Percentiles rank a stretch among this genome's conserved stretches.
Conservation (phyloP, 2,113 vertebrate genomes). For the Plecturocebus donacophilus region DNA sequence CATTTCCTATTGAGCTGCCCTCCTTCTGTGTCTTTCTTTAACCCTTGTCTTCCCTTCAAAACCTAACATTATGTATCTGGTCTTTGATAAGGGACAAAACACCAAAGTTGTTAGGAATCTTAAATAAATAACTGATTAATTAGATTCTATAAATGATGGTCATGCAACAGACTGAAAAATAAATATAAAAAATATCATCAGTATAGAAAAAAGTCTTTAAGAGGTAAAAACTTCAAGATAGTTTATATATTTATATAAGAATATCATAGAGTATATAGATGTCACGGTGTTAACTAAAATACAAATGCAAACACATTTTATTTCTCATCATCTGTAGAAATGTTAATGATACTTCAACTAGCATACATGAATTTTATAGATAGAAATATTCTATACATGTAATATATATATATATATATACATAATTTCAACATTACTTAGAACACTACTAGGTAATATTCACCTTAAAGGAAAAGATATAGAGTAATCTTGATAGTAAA, state of each 20-base stretch:
- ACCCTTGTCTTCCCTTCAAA: too few species aligned
- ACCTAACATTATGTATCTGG: neutral
- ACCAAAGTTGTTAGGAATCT: constrained; percentile 11
- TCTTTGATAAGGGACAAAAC: neutral
- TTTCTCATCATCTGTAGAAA: constrained; percentile 7
- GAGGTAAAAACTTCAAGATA: constrained; percentile 11
- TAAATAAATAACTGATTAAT: neutral
- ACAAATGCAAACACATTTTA: constrained; percentile 48
- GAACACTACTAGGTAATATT: neutral
- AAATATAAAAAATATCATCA: constrained; percentile 28
- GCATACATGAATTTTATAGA: constrained; percentile 9
- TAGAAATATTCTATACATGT: neutral
- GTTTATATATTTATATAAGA: constrained; percentile 1
- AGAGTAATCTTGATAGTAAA: neutral
- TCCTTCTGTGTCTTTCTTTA: too few species aligned
- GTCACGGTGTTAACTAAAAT: neutral
- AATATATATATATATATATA: neutral
- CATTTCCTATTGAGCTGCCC: too few species aligned
- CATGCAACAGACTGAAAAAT: neutral
- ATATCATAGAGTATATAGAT: neutral
- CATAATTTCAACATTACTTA: constrained; percentile 51
- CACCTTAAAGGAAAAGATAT: constrained; percentile 35
- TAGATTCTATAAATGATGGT: constrained; percentile 17
- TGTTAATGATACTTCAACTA: constrained; percentile 35
- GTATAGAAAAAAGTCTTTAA: neutral